Evolutionary conservation across 1,140 invertebrate genomes (phyloP).

Genomic region (Drosophila pruinosa): DNA sequence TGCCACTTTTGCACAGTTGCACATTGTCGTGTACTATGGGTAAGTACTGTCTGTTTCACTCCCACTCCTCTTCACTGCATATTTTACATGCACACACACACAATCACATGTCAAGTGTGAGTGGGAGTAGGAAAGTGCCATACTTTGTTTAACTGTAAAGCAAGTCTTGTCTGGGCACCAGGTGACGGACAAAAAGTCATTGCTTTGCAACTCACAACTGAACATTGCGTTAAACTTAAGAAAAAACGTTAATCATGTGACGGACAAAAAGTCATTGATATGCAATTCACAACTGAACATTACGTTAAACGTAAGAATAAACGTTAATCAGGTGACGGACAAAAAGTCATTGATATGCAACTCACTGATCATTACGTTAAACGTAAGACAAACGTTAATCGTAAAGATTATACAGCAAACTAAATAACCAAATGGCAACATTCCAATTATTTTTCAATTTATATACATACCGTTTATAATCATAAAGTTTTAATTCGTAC

Average conservation of each 20-base stretch:
- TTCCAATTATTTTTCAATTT: too few species aligned
- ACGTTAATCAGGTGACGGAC: neutral
- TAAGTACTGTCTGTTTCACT: neutral
- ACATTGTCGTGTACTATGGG: slow-evolving; percentile 8
- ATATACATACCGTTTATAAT: too few species aligned
- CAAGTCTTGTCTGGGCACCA: neutral
- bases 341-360: neutral
- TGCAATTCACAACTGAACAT: neutral
- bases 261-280: neutral
- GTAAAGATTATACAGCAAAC: neutral
- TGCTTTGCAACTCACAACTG: neutral
- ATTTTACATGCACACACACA: neutral
- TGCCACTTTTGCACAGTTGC: slow-evolving; percentile 11
- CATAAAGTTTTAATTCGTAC: too few species aligned
- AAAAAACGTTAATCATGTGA: neutral
- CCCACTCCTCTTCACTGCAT: neutral
- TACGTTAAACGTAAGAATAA: neutral
- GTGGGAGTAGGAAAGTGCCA: neutral
- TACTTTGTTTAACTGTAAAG: neutral
- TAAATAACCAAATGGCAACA: too few species aligned
- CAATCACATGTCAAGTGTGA: neutral
- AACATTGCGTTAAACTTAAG: neutral
- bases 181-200: neutral
- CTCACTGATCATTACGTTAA: neutral
- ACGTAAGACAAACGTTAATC: neutral